Base-by-base conservation (phyloP, 2,797 vertebrate species). In the Thalassophryne amazonica region DNA sequence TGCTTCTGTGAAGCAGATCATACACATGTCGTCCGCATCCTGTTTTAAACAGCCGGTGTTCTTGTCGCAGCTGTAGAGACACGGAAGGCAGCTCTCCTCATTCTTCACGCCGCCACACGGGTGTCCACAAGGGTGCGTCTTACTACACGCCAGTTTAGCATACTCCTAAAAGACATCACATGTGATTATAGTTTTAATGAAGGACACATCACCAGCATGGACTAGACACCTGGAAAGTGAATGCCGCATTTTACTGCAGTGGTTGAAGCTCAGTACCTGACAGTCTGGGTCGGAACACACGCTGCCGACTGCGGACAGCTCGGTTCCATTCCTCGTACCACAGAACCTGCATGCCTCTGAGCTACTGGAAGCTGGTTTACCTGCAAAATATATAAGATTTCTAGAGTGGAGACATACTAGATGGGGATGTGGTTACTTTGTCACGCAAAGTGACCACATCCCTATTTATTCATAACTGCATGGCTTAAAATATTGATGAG, bases 11-110 rank as follows among this genome's bases (percentile, higher is more conserved):
- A 99, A 99, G 80, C 97, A 99, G 74, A 99, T 94, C 97, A 99
- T 99, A 75, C 97, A 99, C 97, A 99, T 99, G 84, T 99, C 97
- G 47, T 99, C 97, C 0, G 97, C 97, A 2, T 99, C 97, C 73
- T 99, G 97, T 50, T 99, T 99, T 43, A 99, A 90, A 15, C 87
- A 91, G 32, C 92, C 83, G 0, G 93, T 86, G 9, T 68, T 95
- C 82, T 98, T 98, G 58, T 98, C 95, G 15, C 97, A 99, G 63
- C 97, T 94, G 0, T 99, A 95, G 43, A 99, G 82, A 80, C 97
- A 99, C 0, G 97, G 97, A 50, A 99, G 81, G 43, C 97, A 99
- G 12, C 86, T 81, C 43, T 98, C 96, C 66, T 99, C 97, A 0
- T 97, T 97, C 83, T 95, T 98, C 10, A 99, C 97, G 1, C 97